Percentiles rank a stretch among this genome's conserved stretches.
These are phyloP conservation scores for Drosophila testacea DNA, from an alignment of 2,888 invertebrate species.

Conservation along the genomic window DNA sequence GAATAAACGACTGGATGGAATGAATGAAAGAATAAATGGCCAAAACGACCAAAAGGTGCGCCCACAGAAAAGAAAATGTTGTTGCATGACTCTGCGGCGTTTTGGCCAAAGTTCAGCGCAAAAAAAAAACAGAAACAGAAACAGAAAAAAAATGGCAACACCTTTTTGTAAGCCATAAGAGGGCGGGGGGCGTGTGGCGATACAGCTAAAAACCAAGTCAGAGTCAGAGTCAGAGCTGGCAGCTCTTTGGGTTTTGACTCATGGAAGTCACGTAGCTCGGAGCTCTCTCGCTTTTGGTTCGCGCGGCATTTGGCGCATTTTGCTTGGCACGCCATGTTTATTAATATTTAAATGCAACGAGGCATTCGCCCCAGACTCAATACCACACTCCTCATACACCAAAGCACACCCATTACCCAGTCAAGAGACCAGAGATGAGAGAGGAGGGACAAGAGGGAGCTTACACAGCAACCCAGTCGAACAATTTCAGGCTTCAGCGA, in stretches of 20 bases:
- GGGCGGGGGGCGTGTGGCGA: slow-evolving; percentile 27
- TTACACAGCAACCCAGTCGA: slow-evolving; percentile 42
- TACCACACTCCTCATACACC: background rate
- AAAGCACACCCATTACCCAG: slow-evolving; percentile 2
- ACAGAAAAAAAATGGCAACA: slow-evolving; percentile 48
- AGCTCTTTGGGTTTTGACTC: slow-evolving; percentile 61
- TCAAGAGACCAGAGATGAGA: background rate
- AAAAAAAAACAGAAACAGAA: background rate
- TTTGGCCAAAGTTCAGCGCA: slow-evolving; percentile 73
- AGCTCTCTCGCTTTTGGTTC: slow-evolving; percentile 51
- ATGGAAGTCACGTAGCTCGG: slow-evolving; percentile 71
- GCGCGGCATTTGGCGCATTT: slow-evolving; percentile 71
- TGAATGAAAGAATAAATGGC: slow-evolving; percentile 33
- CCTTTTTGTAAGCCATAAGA: slow-evolving; percentile 21
- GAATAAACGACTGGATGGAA: slow-evolving; percentile 16
- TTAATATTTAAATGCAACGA: slow-evolving; percentile 82
- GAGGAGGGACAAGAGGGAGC: slow-evolving; percentile 11
- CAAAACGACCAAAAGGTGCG: slow-evolving; percentile 63
- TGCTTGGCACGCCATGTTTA: slow-evolving; percentile 79
- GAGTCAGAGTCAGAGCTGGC: background rate
- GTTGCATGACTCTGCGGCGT: slow-evolving; percentile 72
- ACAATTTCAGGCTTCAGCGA: slow-evolving; percentile 77
- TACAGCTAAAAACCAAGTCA: slow-evolving; percentile 17
- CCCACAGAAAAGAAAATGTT: slow-evolving; percentile 44
- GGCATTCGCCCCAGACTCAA: slow-evolving; percentile 66